phyloP scores from a whole-genome alignment of 2,888 invertebrate genomes.

The Panzeria rudis region DNA sequence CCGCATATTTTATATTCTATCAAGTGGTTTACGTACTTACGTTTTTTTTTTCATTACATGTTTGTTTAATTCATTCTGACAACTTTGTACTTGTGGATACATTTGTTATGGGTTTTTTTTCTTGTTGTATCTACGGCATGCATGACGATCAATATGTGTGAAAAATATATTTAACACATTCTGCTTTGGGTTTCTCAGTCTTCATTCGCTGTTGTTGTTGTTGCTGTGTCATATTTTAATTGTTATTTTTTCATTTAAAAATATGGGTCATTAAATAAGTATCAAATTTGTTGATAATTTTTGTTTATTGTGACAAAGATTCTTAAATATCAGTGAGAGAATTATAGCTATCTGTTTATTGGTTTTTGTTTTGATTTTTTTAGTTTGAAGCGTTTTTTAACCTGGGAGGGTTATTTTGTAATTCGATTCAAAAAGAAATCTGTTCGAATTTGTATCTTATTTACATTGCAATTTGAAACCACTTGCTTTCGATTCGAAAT shows the following conservation, averaged over 20 bases:
- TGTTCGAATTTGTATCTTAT: no score
- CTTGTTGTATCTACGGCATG: not conserved
- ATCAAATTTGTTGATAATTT: constrained; percentile 18
- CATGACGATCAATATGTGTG: constrained; percentile 1
- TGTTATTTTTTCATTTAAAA: not conserved
- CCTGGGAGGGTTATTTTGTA: no score
- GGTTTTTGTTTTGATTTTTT: not conserved
- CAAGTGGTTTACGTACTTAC: not conserved
- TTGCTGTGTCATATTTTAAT: constrained; percentile 16
- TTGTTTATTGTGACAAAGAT: not conserved
- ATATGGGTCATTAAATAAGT: constrained; percentile 51
- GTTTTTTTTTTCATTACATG: not conserved
- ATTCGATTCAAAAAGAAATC: no score
- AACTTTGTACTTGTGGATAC: constrained; percentile 16
- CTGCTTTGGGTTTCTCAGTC: constrained; percentile 5
- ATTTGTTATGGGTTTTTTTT: not conserved
- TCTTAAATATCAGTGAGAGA: not conserved
- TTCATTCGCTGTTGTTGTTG: not conserved
- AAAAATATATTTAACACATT: constrained; percentile 38
- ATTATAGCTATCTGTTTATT: not conserved
- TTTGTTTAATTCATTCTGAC: constrained; percentile 1
- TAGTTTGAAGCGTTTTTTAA: no score
- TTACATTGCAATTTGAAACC: no score
- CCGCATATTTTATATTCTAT: constrained; percentile 37
- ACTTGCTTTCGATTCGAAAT: no score